phyloP scores from a whole-genome alignment of 2,113 vertebrate genomes.

The Triplophysa dalaica region DNA sequence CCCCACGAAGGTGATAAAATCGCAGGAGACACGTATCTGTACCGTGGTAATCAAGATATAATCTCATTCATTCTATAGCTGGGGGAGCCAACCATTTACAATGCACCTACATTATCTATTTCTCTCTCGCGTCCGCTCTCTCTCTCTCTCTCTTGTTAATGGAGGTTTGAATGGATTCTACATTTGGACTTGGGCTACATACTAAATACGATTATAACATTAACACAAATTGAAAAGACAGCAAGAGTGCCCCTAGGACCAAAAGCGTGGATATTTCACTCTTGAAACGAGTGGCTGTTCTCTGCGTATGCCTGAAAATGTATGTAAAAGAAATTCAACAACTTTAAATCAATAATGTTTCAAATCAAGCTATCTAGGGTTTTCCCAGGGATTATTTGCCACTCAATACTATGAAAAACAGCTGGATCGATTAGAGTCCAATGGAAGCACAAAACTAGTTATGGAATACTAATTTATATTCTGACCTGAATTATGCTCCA shows the following conservation, averaged over 20 bases:
- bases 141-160: conserved; percentile 13
- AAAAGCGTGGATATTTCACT: background rate
- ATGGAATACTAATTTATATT: background rate
- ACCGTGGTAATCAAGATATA: conserved; percentile 22
- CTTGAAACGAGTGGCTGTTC: background rate
- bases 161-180: conserved; percentile 38
- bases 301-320: background rate
- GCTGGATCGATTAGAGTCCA: background rate
- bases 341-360: background rate
- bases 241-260: background rate
- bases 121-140: background rate
- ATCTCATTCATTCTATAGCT: conserved; percentile 27
- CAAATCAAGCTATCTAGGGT: background rate
- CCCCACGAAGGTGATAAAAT: conserved; percentile 29
- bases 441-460: background rate
- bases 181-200: conserved; percentile 32
- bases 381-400: background rate
- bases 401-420: background rate
- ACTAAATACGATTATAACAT: conserved; percentile 31
- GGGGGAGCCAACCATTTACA: background rate
- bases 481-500: conserved; percentile 10
- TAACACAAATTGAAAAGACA: conserved; percentile 29
- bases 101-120: background rate
- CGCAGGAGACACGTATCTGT: background rate
- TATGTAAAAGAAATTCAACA: background rate